Base-by-base conservation (phyloP, 2,888 invertebrate species). In the Dryomyza anilis region DNA sequence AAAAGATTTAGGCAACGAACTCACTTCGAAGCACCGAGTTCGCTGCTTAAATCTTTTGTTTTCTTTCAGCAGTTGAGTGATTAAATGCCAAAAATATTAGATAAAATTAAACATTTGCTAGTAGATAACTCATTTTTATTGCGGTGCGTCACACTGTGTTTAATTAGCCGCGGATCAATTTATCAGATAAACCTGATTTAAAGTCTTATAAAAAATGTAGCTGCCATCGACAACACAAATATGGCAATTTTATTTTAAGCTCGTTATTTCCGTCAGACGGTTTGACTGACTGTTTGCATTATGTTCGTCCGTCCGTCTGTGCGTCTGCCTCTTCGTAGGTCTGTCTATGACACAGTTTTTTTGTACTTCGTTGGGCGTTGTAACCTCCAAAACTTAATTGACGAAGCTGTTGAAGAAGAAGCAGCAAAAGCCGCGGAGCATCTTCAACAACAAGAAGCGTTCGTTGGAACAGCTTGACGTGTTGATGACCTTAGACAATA, bases 401-500 rank as follows among this genome's bases (percentile, higher is more conserved):
- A 4, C 7, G 39, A 39, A 14, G 39, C 12, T 39, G 39, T 5
- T 39, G 39, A 39, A 14, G 39, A n/a, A 39, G 39, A 12, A 39
- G 39, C 12, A 4, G 39, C 39, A 39, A 33, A 33, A 12, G 33
- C 33, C 33, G 33, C 6, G 33, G 39, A 39, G 39, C 3, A 5
- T 39, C 14, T 3, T 12, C 14, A 39, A n/a, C n/a, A n/a, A 39
- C 3, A 3, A n/a, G 14, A 7, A 39, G 14, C 39, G 39, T 14
- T n/a, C 39, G 39, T 14, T 52, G 25, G 14, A 56, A 23, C 56
- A 43, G 56, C 46, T 63, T 39, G 55, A 36, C 61, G 58, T 66
- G 66, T 62, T 66, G 69, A 63, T 67, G 63, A 69, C 67, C 69
- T 69, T 67, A 65, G 45, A 21, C 50, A 66, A 50, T 61, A 53